phyloP scores from a whole-genome alignment of 53 echinoderm and acorn worm species.

The Apostichopus leukothele region DNA sequence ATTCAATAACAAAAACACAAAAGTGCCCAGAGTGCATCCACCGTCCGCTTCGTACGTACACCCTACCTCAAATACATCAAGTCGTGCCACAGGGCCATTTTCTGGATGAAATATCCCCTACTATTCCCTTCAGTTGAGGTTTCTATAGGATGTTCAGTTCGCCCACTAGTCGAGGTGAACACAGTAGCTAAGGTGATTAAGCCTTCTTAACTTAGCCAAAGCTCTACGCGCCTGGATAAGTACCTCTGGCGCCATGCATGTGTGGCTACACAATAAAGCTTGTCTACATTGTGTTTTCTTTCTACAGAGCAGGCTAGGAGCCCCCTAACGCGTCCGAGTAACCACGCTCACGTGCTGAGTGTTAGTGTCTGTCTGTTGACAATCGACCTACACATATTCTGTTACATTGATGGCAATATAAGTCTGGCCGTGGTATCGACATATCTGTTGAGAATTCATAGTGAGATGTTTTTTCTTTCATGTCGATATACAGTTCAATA shows the following conservation, averaged over 20 bases:
- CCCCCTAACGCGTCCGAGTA: conserved; percentile 42
- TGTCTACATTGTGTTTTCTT: conserved; percentile 77
- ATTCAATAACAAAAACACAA: background rate
- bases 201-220: conserved; percentile 42
- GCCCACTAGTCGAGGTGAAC: conserved; percentile 26
- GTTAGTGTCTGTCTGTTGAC: conserved; percentile 8
- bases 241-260: conserved; percentile 87
- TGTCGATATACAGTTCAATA: too few relatives aligned
- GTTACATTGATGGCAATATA: background rate
- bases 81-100: conserved; percentile 21
- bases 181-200: conserved; percentile 47
- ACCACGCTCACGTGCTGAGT: background rate
- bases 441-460: too few relatives aligned
- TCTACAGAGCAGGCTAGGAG: conserved; percentile 55
- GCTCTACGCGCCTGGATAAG: conserved; percentile 78
- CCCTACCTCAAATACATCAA: background rate
- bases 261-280: conserved; percentile 80
- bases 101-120: conserved; percentile 10
- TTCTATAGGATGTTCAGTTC: conserved; percentile 12
- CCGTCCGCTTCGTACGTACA: background rate
- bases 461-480: too few relatives aligned
- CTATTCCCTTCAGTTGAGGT: background rate
- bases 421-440: too few relatives aligned
- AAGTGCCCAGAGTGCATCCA: background rate
- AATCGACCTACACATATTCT: conserved; percentile 9